Conservation (phyloP, 2,888 invertebrate species). For the Metacarcinus magister region DNA sequence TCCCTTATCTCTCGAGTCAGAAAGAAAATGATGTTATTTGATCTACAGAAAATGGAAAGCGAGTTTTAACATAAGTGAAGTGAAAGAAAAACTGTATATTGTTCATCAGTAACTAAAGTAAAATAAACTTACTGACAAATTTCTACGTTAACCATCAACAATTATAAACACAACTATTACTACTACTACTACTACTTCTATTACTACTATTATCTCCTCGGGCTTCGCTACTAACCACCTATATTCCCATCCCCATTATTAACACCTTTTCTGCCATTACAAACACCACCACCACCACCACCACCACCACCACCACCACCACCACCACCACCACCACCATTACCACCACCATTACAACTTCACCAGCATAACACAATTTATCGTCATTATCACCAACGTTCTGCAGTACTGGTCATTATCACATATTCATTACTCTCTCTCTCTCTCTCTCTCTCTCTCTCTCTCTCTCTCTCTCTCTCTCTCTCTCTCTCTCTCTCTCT, state of each 20-base stretch:
- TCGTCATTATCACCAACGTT: not conserved
- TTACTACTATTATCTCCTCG: not conserved
- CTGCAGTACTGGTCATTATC: not conserved
- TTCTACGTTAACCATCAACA: not conserved
- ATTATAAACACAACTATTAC: not conserved
- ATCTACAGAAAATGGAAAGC: not conserved
- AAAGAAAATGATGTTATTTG: not conserved
- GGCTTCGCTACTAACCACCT: not conserved
- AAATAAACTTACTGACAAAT: not conserved
- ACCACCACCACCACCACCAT: not conserved
- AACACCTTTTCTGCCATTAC: not conserved
- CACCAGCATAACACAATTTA: not conserved
- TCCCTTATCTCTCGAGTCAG: not conserved
- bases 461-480: slow-evolving; percentile 42
- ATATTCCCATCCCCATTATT: not conserved
- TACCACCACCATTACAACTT: not conserved
- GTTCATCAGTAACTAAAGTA: not conserved
- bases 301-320: not conserved
- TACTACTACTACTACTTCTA: not conserved
- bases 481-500: slow-evolving; percentile 48
- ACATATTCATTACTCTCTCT: slow-evolving; percentile 15
- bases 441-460: slow-evolving; percentile 16
- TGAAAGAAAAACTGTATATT: not conserved
- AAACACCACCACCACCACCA: not conserved
- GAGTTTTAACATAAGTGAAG: not conserved